These are phyloP conservation scores for Apotomis turbidana DNA, from an alignment of 2,888 invertebrate genomes.

Conservation along the genomic window DNA sequence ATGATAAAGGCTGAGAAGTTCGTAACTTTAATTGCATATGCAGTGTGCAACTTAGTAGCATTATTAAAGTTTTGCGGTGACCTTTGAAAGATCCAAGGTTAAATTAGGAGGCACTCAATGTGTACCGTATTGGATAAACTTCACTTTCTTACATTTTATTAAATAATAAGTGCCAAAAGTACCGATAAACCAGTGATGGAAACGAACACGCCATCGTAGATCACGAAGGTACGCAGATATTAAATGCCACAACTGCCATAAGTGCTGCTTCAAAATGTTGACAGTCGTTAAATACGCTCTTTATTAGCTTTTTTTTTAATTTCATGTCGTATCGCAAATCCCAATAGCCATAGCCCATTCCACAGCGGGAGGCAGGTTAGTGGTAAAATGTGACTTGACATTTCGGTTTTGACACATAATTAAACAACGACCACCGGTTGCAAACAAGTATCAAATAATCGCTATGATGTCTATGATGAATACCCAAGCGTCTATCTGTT, in stretches of 20 bases:
- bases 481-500: neutral
- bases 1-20: constrained; percentile 11
- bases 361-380: neutral
- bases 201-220: too few relatives aligned
- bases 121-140: too few relatives aligned
- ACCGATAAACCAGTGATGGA: too few relatives aligned
- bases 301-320: too few relatives aligned
- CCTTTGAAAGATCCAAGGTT: neutral
- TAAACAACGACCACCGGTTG: constrained; percentile 1
- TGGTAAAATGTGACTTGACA: neutral
- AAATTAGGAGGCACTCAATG: neutral
- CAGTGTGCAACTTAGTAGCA: constrained; percentile 9
- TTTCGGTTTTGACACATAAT: neutral
- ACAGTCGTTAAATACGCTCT: too few relatives aligned
- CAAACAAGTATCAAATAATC: constrained; percentile 20
- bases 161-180: too few relatives aligned
- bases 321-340: neutral
- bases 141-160: too few relatives aligned
- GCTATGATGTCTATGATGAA: constrained; percentile 13
- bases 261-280: too few relatives aligned
- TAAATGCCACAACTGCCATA: too few relatives aligned
- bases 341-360: neutral
- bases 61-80: neutral
- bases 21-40: constrained; percentile 25
- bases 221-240: too few relatives aligned